Base-by-base conservation (phyloP, 2,888 invertebrate species). In the Luperina nickerlii region DNA sequence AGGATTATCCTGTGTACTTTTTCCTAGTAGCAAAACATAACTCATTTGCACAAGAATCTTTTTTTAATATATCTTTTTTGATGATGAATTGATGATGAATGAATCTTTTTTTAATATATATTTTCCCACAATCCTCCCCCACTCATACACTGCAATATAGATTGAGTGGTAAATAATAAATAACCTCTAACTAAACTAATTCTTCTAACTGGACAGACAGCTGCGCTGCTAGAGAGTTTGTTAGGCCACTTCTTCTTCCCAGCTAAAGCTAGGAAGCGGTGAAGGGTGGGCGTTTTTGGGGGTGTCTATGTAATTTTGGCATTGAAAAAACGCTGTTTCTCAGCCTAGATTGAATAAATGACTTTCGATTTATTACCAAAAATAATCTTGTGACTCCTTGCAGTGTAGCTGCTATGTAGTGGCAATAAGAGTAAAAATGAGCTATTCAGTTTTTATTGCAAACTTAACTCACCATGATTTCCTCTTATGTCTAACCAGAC, bases 401-500 rank as follows among this genome's bases (percentile, higher is more conserved):
- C 15, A 51, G 20, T 27, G 0, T 45, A 72, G 13, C 24, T 51
- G 24, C 38, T 11, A 51, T n/a, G 6, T 32, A 75, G 45, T 2
- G 0, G 24, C 24, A 70, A 65, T 45, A 24, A 54, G 13, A 54
- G 42, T 76, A 9, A 13, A 18, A 15, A 15, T 20, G 15, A 24
- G 7, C 24, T 48, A 60, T n/a, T 60, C n/a, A 4, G 13, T 27
- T 74, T 62, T 60, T 32, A 62, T 62, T 51, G 13, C n/a, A 67
- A 54, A 45, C 7, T n/a, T 24, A 54, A 75, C 82, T 94, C 96
- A 98, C 98, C 99, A 97, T 99, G 99, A 97, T 99, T 99, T 94
- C 99, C 99, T 94, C 99, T 97, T 84, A 99, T 98, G 96, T 99
- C 99, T 82, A 99, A 96, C 99, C 99, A 99, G 54, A 97, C 95